phyloP scores from a whole-genome alignment of 1,140 invertebrate genomes.

The Penaeus vannamei region DNA sequence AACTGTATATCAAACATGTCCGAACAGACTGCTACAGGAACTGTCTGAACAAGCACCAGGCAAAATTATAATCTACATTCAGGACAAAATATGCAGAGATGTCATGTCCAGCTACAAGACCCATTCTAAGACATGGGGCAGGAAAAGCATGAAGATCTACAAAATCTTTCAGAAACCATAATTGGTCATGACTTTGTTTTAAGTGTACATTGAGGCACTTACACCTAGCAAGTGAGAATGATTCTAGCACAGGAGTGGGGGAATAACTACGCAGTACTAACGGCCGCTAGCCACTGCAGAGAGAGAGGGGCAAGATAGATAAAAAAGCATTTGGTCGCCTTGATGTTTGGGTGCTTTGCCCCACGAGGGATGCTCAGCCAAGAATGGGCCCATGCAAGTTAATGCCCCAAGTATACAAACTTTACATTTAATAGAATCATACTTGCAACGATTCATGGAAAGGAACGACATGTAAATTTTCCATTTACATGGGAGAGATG shows the following conservation, averaged over 20 bases:
- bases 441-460: conserved; percentile 36
- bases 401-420: conserved; percentile 37
- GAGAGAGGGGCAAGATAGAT: conserved; percentile 38
- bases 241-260: conserved; percentile 37
- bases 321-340: conserved; percentile 25
- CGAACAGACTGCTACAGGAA: too few relatives aligned
- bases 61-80: too few relatives aligned
- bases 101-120: too few relatives aligned
- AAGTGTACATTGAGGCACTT: too few relatives aligned
- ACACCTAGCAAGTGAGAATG: not conserved
- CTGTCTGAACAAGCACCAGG: too few relatives aligned
- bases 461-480: not conserved
- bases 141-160: too few relatives aligned
- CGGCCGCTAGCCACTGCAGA: conserved; percentile 33
- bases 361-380: not conserved
- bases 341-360: not conserved
- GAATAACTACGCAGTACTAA: conserved; percentile 22
- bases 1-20: too few relatives aligned
- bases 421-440: not conserved
- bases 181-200: too few relatives aligned
- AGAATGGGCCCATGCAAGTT: conserved; percentile 47
- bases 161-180: too few relatives aligned
- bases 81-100: too few relatives aligned
- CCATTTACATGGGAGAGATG: too few relatives aligned
- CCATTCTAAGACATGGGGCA: too few relatives aligned